Evolutionary conservation across 2,888 invertebrate species (phyloP).

Genomic region (Melieria crassipennis): DNA sequence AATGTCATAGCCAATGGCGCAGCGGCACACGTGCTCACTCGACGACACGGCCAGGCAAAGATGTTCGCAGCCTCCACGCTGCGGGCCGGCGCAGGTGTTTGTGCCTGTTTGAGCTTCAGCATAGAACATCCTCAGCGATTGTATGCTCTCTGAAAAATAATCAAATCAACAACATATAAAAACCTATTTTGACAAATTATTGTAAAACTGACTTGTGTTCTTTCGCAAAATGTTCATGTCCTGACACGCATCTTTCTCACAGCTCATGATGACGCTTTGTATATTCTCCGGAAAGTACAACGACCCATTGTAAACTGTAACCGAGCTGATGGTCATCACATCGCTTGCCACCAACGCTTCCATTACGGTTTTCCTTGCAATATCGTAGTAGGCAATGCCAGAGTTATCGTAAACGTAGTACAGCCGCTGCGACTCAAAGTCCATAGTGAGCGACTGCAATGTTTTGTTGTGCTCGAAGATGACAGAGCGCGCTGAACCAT

Average conservation of each 20-base stretch:
- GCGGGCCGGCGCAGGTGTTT: slow-evolving; percentile 69
- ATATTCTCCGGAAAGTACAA: slow-evolving; percentile 77
- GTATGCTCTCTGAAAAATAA: slow-evolving; percentile 69
- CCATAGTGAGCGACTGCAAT: slow-evolving; percentile 71
- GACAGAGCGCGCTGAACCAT: slow-evolving; percentile 69
- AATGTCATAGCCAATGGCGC: slow-evolving; percentile 76
- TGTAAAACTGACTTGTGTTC: slow-evolving; percentile 67
- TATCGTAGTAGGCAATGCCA: slow-evolving; percentile 71
- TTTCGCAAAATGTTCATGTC: slow-evolving; percentile 68
- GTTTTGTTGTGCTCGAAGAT: slow-evolving; percentile 55
- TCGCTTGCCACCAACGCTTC: slow-evolving; percentile 57
- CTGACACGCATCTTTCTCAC: slow-evolving; percentile 70
- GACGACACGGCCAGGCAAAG: slow-evolving; percentile 76
- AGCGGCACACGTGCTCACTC: slow-evolving; percentile 73
- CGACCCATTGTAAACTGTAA: slow-evolving; percentile 73
- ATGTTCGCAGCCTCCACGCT: slow-evolving; percentile 75
- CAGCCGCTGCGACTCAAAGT: slow-evolving; percentile 70
- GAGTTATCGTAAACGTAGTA: slow-evolving; percentile 76
- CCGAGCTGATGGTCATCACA: slow-evolving; percentile 67
- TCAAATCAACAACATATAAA: neutral
- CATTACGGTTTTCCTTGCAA: slow-evolving; percentile 61
- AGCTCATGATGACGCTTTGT: slow-evolving; percentile 71
- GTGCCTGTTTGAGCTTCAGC: slow-evolving; percentile 71
- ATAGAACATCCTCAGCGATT: slow-evolving; percentile 78
- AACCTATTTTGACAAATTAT: neutral